These are phyloP conservation scores for Poecilia picta DNA, from an alignment of 2,797 vertebrate genomes.

Conservation along the genomic window DNA sequence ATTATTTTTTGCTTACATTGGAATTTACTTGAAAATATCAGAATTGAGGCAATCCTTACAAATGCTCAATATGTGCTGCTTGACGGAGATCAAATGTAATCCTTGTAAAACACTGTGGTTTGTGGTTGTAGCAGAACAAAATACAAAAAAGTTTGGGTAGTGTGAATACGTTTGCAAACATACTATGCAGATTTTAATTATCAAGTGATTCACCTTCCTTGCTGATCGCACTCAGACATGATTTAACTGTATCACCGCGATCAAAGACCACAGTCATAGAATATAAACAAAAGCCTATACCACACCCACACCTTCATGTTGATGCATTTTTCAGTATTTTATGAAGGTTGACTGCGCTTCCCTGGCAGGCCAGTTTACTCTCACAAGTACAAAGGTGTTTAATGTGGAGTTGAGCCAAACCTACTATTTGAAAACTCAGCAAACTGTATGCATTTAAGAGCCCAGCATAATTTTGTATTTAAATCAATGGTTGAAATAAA, in stretches of 20 bases:
- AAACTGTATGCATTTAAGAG: neutral
- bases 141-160: neutral
- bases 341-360: neutral
- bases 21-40: neutral
- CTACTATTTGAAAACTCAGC: neutral
- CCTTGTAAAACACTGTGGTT: neutral
- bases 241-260: neutral
- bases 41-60: neutral
- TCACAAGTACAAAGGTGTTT: neutral
- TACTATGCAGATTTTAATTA: neutral
- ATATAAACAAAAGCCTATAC: neutral
- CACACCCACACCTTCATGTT: neutral
- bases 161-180: neutral
- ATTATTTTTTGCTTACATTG: neutral
- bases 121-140: neutral
- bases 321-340: neutral
- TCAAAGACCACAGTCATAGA: neutral
- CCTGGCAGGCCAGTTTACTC: neutral
- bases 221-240: neutral
- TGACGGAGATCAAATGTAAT: neutral
- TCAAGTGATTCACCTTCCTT: neutral
- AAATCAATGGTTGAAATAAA: neutral
- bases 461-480: slow-evolving; percentile 15
- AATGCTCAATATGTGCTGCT: neutral
- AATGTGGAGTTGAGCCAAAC: neutral